phyloP scores from a whole-genome alignment of 92 coral and sea anemone species.

The Siderastrea radians region DNA sequence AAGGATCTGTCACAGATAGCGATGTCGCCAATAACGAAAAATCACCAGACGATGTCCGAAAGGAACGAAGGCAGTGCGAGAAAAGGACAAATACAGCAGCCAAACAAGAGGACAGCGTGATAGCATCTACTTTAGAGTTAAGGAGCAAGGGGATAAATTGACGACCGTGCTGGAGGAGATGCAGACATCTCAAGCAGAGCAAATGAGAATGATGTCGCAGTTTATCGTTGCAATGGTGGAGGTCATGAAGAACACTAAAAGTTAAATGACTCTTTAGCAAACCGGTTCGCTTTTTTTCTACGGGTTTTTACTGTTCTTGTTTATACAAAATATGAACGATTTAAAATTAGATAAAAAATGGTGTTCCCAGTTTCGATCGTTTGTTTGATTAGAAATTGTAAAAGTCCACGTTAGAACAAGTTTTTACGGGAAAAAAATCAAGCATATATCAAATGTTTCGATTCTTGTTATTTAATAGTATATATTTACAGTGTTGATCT shows the following conservation, averaged over 20 bases:
- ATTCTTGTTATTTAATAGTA: conserved; percentile 53
- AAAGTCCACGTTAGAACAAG: conserved; percentile 30
- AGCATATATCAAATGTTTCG: conserved; percentile 37
- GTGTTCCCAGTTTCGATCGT: conserved; percentile 43
- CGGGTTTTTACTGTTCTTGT: not conserved
- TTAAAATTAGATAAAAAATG: conserved; percentile 35
- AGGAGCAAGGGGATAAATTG: not conserved
- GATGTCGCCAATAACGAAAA: not conserved
- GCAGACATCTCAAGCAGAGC: not conserved
- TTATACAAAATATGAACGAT: conserved; percentile 11
- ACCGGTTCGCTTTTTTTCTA: conserved; percentile 1
- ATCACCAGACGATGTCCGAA: too few relatives aligned
- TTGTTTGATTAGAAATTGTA: conserved; percentile 39
- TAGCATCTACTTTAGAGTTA: not conserved
- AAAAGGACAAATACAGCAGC: not conserved
- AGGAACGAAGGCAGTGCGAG: not conserved
- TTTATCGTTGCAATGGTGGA: conserved; percentile 6
- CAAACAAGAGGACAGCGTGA: not conserved
- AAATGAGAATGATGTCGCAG: conserved; percentile 14
- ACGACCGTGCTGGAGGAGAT: not conserved
- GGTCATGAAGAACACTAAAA: conserved; percentile 3
- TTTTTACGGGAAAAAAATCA: conserved; percentile 41
- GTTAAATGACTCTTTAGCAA: not conserved
- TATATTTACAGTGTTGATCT: conserved; percentile 45
- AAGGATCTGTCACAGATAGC: not conserved